These are phyloP conservation scores for Bolinopsis microptera DNA, from an alignment of 37 sponge, comb jelly and placozoan genomes.

Conservation along the genomic window DNA sequence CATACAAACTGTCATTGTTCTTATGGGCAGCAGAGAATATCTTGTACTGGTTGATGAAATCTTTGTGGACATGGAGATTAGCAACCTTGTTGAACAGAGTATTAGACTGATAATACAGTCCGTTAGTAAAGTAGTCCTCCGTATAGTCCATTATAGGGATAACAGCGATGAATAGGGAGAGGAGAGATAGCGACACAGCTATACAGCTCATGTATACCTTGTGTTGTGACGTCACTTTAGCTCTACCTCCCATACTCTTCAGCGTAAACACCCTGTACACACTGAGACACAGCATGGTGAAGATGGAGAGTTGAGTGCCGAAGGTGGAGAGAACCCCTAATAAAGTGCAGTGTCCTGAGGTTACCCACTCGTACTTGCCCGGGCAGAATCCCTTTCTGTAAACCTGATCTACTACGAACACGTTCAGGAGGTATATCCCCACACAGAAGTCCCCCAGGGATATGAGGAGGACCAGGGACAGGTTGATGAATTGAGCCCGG, in stretches of 20 bases:
- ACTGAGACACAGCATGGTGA: conserved; percentile 6
- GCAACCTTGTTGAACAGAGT: conserved; percentile 20
- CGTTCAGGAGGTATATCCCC: conserved; percentile 6
- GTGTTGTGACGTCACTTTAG: conserved; percentile 7
- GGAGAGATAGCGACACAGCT: background rate
- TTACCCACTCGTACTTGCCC: background rate
- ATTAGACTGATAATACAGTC: conserved; percentile 8
- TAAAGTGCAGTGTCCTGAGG: background rate
- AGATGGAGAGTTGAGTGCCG: conserved; percentile 6
- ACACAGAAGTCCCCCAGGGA: conserved; percentile 41
- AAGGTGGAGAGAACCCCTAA: background rate
- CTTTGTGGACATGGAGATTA: background rate
- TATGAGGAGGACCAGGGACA: background rate
- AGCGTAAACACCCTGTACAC: background rate
- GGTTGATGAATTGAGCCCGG: conserved; percentile 29
- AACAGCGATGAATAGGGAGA: background rate
- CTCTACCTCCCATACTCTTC: conserved; percentile 20
- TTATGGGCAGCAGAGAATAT: background rate
- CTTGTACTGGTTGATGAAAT: background rate
- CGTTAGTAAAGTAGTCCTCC: conserved; percentile 25
- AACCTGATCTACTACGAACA: conserved; percentile 8
- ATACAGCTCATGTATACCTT: background rate
- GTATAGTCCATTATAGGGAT: background rate
- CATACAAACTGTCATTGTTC: background rate
- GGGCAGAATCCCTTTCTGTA: background rate